Base-by-base conservation (phyloP, 2,113 vertebrate species). In the Gasterosteus aculeatus region DNA sequence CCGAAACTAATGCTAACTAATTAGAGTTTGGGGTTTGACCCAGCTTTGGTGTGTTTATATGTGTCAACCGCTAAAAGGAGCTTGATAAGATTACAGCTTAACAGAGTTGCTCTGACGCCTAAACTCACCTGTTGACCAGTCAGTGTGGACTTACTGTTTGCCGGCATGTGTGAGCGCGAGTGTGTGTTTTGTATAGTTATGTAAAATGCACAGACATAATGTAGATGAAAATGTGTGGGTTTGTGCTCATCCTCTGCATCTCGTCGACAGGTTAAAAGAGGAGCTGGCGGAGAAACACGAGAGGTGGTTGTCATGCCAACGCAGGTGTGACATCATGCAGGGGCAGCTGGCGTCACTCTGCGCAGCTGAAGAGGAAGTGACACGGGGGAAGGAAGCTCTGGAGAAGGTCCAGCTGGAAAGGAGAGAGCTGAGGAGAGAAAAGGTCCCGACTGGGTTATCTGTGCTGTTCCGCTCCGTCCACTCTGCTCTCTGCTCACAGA, bases 261-360 rank as follows among this genome's bases (percentile, higher is more conserved):
- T 90, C 46, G 42, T 85, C 81, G 85, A 83, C 79, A 98, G 96
- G 42, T 93, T 96, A 65, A 93, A 76, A 2, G 95, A 80, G 80
- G 93, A 95, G 74, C 88, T 97, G 77, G 95, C 94, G 90, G 95
- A 96, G 76, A 96, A 94, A 92, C 94, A 95, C 39, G 71, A 86
- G 68, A 87, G 35, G 57, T 83, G 77, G 89, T 92, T 91, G 85
- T 88, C 90, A 86, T 91, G 89, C 84, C 89, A 92, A 88, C 89
- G n/a, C 71, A 87, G 75, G 80, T 92, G 89, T 16, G 54, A 91
- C 77, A 84, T 75, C 42, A 7, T 88, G 67, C 83, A 92, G 94
- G 93, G 97, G 85, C 94, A 96, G 82, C 78, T 96, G 80, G 88
- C 82, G 57, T 89, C 87, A 76, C 95, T 79, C 16, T 47, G 62